A percentile compares a stretch with the other conserved stretches of the same genome.
Conservation (phyloP, 1,140 invertebrate genomes). For the Antheraea pernyi region DNA sequence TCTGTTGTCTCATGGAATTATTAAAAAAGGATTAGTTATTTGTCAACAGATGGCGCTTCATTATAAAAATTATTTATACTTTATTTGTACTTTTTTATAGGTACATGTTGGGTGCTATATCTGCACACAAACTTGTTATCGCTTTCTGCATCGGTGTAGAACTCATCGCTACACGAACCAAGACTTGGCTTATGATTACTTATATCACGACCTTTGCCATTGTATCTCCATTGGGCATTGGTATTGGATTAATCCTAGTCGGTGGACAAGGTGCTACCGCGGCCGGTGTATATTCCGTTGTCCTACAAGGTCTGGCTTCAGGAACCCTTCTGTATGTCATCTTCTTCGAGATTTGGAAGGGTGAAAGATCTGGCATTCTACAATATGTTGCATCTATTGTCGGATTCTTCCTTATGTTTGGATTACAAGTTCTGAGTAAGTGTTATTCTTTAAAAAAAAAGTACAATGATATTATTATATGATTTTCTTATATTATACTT, state of each 20-base stretch:
- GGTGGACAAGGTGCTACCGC: conserved; percentile 77
- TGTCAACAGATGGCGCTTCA: conserved; percentile 27
- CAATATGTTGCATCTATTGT: conserved; percentile 85
- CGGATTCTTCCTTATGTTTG: conserved; percentile 89
- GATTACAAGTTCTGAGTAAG: conserved; percentile 88
- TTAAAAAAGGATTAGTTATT: no score
- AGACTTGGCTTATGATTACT: conserved; percentile 80
- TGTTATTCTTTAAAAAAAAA: conserved; percentile 51
- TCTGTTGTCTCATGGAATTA: conserved; percentile 31
- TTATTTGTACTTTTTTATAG: conserved; percentile 40
- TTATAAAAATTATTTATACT: neutral
- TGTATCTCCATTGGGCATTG: conserved; percentile 89
- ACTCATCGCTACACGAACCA: conserved; percentile 84
- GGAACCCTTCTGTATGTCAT: conserved; percentile 94
- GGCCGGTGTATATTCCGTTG: conserved; percentile 81
- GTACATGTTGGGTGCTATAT: conserved; percentile 91
- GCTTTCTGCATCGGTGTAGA: conserved; percentile 93
- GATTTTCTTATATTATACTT: no score
- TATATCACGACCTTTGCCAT: conserved; percentile 90
- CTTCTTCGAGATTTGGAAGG: conserved; percentile 93
- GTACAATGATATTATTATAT: no score
- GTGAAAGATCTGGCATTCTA: conserved; percentile 86
- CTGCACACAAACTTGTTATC: conserved; percentile 94
- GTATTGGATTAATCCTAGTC: conserved; percentile 84
- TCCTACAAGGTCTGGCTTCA: conserved; percentile 91